A percentile compares a stretch with the other conserved stretches of the same genome.
These are phyloP conservation scores for Lutjanus argentimaculatus DNA, from an alignment of 2,797 vertebrate genomes.

Conservation along the genomic window DNA sequence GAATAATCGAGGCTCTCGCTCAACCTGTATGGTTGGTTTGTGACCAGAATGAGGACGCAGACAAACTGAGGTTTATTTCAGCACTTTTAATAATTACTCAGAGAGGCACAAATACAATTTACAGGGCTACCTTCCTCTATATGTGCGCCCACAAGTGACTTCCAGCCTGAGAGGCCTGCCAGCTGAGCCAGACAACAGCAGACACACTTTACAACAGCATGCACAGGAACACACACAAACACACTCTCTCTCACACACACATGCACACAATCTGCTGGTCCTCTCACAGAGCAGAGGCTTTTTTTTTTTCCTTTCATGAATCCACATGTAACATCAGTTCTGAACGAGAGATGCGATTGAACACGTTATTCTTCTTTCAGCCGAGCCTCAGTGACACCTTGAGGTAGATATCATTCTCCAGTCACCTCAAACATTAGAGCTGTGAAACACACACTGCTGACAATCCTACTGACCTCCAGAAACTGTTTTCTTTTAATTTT, in stretches of 20 bases:
- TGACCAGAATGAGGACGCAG: constrained; percentile 12
- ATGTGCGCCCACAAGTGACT: constrained; percentile 62
- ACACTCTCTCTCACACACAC: constrained; percentile 15
- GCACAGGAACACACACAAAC: constrained; percentile 3
- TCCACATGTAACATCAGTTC: constrained; percentile 37
- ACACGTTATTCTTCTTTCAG: constrained; percentile 25
- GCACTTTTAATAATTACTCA: constrained; percentile 85
- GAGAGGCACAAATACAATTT: constrained; percentile 85
- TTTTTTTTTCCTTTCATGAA: constrained; percentile 10
- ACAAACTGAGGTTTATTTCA: constrained; percentile 58
- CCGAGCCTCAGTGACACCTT: constrained; percentile 66
- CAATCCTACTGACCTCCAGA: constrained; percentile 29
- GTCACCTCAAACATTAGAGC: constrained; percentile 51
- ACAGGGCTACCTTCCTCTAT: constrained; percentile 77
- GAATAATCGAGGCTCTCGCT: no score
- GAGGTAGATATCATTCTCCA: constrained; percentile 79
- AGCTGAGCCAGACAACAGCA: constrained; percentile 56
- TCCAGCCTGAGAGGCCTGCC: constrained; percentile 44
- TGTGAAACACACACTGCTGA: constrained; percentile 46
- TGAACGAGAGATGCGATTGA: constrained; percentile 42
- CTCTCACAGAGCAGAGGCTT: constrained; percentile 26
- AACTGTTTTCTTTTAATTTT: neutral
- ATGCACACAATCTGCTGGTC: constrained; percentile 31
- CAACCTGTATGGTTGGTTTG: neutral
- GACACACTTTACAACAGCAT: constrained; percentile 27